Evolutionary conservation across 2,797 vertebrate species (phyloP), one percentile per base, ranked within the genome.

Genomic region (Helarctos malayanus): DNA sequence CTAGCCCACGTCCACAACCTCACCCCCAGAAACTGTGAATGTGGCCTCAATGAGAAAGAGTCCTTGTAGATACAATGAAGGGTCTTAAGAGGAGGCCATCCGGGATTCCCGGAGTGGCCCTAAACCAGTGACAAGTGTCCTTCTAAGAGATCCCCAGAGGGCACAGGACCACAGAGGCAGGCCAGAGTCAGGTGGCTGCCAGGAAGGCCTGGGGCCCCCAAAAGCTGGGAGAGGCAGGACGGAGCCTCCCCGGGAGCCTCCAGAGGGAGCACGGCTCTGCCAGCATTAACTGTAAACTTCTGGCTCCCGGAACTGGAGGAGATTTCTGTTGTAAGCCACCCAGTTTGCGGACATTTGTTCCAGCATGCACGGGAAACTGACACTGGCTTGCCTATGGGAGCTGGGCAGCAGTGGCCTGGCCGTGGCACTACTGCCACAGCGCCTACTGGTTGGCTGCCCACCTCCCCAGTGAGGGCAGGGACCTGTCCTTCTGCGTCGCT

Each of bases 101-200:
- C 54, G 3, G 78, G 54, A 32, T 12, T 25, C 21, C 35, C 1
- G 9, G 21, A 16, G 16, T 10, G 27, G 59, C 29, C 45, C 59
- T 41, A 29, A 75, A 21, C 45, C 15, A 38, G 7, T 1, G 27
- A 13, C 29, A 16, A 7, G 32, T 27, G 52, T 57, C 57, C 57
- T 27, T 25, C 4, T 11, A 15, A 59, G 49, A 73, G 18, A 54
- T 16, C 27, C 27, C 23, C 7, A 65, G 18, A 32, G 29, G 19
- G 41, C 54, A 7, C 0, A 2, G 0, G 25, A 19, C 47, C 1
- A 56, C 10, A 0, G 61, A 73, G 65, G 49, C 16, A 11, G 49
- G 3, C 7, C 2, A 2, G 52, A 75, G 27, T 0, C 0, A 56
- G 2, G 13, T 3, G 0, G 63, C 63, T 25, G 16, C n/a, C 27